These are phyloP conservation scores for Trichopria drosophilae DNA, from an alignment of 2,888 invertebrate genomes.

Conservation along the genomic window DNA sequence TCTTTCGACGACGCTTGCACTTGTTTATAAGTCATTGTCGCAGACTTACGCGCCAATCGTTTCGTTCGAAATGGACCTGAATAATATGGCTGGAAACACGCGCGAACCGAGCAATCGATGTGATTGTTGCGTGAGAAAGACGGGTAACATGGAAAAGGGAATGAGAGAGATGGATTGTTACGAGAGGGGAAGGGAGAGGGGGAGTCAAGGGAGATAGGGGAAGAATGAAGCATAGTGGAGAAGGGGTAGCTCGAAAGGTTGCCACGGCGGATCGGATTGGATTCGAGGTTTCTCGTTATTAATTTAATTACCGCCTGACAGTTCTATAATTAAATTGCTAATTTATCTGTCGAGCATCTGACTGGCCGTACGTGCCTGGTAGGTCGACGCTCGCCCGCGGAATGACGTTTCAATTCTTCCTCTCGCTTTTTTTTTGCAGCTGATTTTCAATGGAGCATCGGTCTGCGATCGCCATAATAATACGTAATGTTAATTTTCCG, in stretches of 20 bases:
- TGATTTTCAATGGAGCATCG: slow-evolving; percentile 14
- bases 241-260: slow-evolving; percentile 46
- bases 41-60: too few relatives aligned
- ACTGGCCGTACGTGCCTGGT: slow-evolving; percentile 40
- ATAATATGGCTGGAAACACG: background rate
- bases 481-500: slow-evolving; percentile 20
- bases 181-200: background rate
- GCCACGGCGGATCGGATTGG: slow-evolving; percentile 51
- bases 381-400: slow-evolving; percentile 46
- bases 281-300: slow-evolving; percentile 56
- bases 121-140: slow-evolving; percentile 33
- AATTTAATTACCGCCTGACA: slow-evolving; percentile 58
- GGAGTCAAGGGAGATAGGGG: too few relatives aligned
- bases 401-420: slow-evolving; percentile 53
- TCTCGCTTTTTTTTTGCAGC: slow-evolving; percentile 21
- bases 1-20: too few relatives aligned
- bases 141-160: slow-evolving; percentile 11
- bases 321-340: slow-evolving; percentile 58
- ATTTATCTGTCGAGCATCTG: slow-evolving; percentile 55
- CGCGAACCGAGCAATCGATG: slow-evolving; percentile 27
- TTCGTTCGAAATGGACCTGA: too few relatives aligned
- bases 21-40: too few relatives aligned
- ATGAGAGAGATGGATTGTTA: background rate
- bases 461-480: slow-evolving; percentile 3
- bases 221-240: too few relatives aligned